Conservation (phyloP, 1,140 invertebrate species). For the Hypothenemus hampei region DNA sequence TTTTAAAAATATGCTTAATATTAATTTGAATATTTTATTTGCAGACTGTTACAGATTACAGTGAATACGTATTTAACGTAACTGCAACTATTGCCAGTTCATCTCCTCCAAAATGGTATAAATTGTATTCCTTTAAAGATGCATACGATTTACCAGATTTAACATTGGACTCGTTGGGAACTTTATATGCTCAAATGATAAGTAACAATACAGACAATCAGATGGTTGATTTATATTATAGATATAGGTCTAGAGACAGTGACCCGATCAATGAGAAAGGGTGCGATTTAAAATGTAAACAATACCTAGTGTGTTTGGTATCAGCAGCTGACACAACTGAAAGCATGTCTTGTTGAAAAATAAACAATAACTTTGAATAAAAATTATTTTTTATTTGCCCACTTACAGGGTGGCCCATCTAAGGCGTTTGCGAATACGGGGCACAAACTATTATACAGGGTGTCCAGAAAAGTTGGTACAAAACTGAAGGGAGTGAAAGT, state of each 20-base stretch:
- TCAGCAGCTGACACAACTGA: conserved; percentile 53
- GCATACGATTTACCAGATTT: conserved; percentile 55
- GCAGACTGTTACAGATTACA: conserved; percentile 61
- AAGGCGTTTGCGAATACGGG: too few species aligned
- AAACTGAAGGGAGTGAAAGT: too few species aligned
- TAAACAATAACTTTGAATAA: too few species aligned
- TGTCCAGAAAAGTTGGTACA: too few species aligned
- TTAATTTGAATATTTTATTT: not conserved
- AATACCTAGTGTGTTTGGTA: conserved; percentile 53
- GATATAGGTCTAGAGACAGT: conserved; percentile 43
- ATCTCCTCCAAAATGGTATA: conserved; percentile 56
- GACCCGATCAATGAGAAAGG: conserved; percentile 47
- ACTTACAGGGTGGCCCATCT: too few species aligned
- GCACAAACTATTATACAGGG: too few species aligned
- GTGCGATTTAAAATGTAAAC: conserved; percentile 56
- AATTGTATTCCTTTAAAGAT: conserved; percentile 63
- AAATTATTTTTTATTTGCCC: too few species aligned
- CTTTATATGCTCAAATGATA: conserved; percentile 50
- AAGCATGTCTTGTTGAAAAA: conserved; percentile 51
- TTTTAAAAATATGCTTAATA: conserved; percentile 3
- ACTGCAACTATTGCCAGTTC: too few species aligned
- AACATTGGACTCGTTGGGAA: conserved; percentile 47
- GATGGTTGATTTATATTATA: conserved; percentile 36
- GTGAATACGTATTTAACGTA: conserved; percentile 74
- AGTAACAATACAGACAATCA: conserved; percentile 37